Base-by-base conservation (phyloP, 1,140 invertebrate genomes). In the Neodiprion virginianus region DNA sequence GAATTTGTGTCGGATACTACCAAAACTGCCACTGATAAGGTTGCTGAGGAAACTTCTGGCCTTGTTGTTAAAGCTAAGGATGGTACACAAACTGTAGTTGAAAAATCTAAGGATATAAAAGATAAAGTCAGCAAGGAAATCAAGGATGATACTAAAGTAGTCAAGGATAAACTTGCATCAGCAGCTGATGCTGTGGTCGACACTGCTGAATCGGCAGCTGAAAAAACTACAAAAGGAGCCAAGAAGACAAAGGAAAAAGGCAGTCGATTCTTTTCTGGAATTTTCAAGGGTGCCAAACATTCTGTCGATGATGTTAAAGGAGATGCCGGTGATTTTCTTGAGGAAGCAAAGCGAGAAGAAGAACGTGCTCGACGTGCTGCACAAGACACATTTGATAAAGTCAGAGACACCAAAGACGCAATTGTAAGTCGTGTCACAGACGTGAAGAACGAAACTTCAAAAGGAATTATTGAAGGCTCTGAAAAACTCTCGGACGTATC, bases 241-340 rank as follows among this genome's bases (percentile, higher is more conserved):
- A 84, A 84, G 8, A 86, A 83, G 71, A 49, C 71, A 0, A 83
- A 86, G 49, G 83, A 82, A 0, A 84, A 82, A 69, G 71, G 53
- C 21, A 40, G 73, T 67, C 71, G 75, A 1, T 79, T 80, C 7
- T 77, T 81, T 4, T 80, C 80, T 0, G 80, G 79, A 0, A 81
- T 81, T 7, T 79, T 81, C 28, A 80, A 78, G 72, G 77, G 77
- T 17, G 67, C 76, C 0, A 81, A 79, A 48, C 67, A 85, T 67
- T 76, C 80, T 7, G 79, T 80, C 7, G 82, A 85, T 61, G 84
- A 86, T 72, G 48, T 82, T 7, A 80, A 80, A 8, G 81, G 83
- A 11, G 83, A 84, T 21, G 78, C 82, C 7, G 82, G 80, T 78
- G 76, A 86, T 67, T 80, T 82, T 72, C 49, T 80, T 5, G 74